A percentile compares a stretch with the other conserved stretches of the same genome.
Conservation (phyloP, 2,797 vertebrate genomes). For the Cygnus olor region DNA sequence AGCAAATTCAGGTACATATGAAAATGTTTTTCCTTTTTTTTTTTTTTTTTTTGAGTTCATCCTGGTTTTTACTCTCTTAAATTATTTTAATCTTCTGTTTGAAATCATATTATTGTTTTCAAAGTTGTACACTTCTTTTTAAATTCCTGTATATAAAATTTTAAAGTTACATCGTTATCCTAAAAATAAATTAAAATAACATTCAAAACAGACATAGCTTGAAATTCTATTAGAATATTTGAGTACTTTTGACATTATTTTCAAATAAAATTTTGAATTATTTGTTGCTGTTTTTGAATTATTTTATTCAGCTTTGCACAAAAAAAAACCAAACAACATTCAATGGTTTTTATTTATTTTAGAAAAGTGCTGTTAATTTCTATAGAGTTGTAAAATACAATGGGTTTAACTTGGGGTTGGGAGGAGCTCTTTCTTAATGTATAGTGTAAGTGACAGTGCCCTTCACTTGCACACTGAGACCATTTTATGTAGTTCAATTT, state of each 20-base stretch:
- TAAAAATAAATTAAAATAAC: not conserved
- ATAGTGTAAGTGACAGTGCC: not conserved
- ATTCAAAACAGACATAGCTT: not conserved
- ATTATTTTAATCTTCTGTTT: not conserved
- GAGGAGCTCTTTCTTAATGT: not conserved
- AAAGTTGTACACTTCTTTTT: not conserved
- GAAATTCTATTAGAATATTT: not conserved
- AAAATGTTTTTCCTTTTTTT: not conserved
- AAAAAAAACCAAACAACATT: too few species aligned
- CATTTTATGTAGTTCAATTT: not conserved
- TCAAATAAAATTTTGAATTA: not conserved
- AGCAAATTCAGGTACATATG: not conserved
- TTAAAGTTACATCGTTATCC: not conserved
- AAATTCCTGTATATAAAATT: not conserved
- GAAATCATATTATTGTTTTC: not conserved
- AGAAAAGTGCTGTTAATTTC: not conserved
- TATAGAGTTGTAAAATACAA: not conserved
- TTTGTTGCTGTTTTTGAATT: not conserved
- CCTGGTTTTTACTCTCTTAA: fast-evolving
- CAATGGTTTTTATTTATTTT: too few species aligned
- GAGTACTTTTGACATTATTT: not conserved
- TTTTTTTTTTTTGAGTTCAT: not conserved
- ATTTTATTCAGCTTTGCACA: not conserved
- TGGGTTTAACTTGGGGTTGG: not conserved
- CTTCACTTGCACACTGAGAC: not conserved